These are phyloP conservation scores for Diadophis punctatus DNA, from an alignment of 2,113 vertebrate species.

Conservation along the genomic window DNA sequence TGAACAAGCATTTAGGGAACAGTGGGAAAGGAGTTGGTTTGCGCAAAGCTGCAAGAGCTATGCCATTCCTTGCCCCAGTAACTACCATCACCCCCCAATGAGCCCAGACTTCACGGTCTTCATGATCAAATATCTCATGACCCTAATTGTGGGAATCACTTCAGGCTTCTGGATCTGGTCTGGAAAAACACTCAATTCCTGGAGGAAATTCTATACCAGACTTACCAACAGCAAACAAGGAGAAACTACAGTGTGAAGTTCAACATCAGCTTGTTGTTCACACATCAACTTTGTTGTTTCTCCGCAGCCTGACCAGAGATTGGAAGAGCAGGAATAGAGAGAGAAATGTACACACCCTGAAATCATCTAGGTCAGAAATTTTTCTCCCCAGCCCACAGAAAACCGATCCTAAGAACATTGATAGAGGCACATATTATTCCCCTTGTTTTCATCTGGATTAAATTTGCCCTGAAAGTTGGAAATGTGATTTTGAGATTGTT, in stretches of 20 bases:
- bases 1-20: constrained; percentile 95
- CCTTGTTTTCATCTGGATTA: constrained; percentile 22
- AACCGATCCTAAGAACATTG: background rate
- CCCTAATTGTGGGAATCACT: constrained; percentile 95
- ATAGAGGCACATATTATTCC: background rate
- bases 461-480: constrained; percentile 55
- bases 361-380: constrained; percentile 7
- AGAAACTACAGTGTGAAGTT: constrained; percentile 87
- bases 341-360: background rate
- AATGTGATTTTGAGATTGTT: constrained; percentile 58
- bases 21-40: constrained; percentile 94
- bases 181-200: constrained; percentile 93
- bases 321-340: background rate
- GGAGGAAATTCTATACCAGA: constrained; percentile 95
- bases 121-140: constrained; percentile 99
- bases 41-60: constrained; percentile 89
- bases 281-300: background rate
- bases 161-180: constrained; percentile 99
- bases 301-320: background rate
- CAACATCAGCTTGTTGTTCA: background rate
- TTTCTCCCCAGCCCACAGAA: background rate
- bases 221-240: constrained; percentile 92
- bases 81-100: constrained; percentile 76
- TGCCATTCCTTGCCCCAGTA: constrained; percentile 83
- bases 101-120: constrained; percentile 96